A percentile compares a stretch with the other conserved stretches of the same genome.
Evolutionary conservation across 2,797 vertebrate species (phyloP).

Genomic region (Distichodus sexfasciatus): DNA sequence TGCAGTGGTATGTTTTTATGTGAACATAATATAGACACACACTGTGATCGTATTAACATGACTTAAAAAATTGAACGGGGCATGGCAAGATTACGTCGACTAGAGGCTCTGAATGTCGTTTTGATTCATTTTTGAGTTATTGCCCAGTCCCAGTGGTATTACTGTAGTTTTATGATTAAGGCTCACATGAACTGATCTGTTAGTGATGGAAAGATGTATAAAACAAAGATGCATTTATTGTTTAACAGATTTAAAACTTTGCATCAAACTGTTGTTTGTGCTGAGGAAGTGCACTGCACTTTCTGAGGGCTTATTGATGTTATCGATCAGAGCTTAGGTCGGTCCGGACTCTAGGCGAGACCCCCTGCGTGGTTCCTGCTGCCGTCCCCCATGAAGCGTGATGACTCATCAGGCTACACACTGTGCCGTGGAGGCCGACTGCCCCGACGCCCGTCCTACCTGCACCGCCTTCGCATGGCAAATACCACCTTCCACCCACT

Average conservation of each 20-base stretch:
- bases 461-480: conserved; percentile 9
- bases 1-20: no score
- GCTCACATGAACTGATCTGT: not conserved
- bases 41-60: no score
- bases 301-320: not conserved
- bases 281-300: not conserved
- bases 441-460: conserved; percentile 11
- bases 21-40: no score
- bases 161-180: no score
- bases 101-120: no score
- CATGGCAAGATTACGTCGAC: no score
- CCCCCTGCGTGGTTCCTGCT: not conserved
- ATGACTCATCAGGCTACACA: conserved; percentile 26
- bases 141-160: no score
- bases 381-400: not conserved
- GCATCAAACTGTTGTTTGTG: not conserved
- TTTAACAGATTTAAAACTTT: no score
- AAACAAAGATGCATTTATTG: no score
- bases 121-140: no score
- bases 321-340: conserved; percentile 8
- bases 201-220: no score
- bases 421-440: not conserved
- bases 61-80: no score
- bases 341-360: not conserved
- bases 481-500: conserved; percentile 22